Conservation (phyloP, 2,113 vertebrate genomes). For the Carlito syrichta region DNA sequence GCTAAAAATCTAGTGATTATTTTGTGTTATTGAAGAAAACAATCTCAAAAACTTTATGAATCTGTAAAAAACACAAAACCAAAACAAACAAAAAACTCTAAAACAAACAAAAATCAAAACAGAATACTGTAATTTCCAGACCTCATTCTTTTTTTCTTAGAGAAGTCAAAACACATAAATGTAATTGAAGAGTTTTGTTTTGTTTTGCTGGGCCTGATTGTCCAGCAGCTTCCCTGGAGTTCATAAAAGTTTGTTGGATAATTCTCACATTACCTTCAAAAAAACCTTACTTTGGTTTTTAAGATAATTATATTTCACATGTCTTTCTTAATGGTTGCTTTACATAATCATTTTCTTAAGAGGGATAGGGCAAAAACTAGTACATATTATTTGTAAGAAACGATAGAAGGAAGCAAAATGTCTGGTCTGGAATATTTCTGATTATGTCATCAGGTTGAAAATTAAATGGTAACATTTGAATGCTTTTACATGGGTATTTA, state of each 20-base stretch:
- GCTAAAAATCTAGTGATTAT: not conserved
- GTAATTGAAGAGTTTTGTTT: not conserved
- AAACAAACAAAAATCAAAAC: not conserved
- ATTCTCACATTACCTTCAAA: not conserved
- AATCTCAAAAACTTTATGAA: not conserved
- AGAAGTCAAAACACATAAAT: not conserved
- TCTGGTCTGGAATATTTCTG: not conserved
- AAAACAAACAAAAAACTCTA: not conserved
- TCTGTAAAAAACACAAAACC: not conserved
- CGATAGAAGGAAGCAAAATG: not conserved
- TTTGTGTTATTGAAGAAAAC: not conserved
- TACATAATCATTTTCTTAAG: not conserved
- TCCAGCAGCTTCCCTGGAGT: not conserved
- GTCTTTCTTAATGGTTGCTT: conserved; percentile 14
- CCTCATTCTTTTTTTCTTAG: not conserved
- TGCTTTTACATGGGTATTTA: not conserved
- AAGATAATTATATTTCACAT: not conserved
- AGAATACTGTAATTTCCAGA: not conserved
- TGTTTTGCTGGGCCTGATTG: not conserved
- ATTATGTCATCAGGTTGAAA: not conserved
- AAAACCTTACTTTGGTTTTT: not conserved
- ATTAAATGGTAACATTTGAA: not conserved
- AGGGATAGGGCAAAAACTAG: not conserved
- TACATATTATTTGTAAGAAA: not conserved
- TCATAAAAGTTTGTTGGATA: not conserved